A percentile compares a stretch with the other conserved stretches of the same genome.
These are phyloP conservation scores for Lasioglossum morio DNA, from an alignment of 2,888 invertebrate species.

Conservation along the genomic window DNA sequence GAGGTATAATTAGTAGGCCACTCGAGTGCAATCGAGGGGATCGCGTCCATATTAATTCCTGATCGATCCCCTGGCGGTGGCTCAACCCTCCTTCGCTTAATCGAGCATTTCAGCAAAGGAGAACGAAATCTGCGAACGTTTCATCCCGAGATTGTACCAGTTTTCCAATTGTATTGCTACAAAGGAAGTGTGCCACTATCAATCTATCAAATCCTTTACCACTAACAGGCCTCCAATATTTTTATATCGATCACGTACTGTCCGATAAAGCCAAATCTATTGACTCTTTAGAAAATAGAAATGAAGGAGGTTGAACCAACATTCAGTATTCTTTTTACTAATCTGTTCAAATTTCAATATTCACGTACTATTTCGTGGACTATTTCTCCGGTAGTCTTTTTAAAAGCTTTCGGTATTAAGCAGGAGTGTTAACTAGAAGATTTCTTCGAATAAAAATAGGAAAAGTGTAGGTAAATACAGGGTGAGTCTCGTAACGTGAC, in stretches of 20 bases:
- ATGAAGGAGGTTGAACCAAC: too few species aligned
- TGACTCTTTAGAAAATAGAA: too few species aligned
- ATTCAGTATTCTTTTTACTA: too few species aligned
- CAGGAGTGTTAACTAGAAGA: too few species aligned
- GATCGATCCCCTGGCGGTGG: constrained; percentile 28
- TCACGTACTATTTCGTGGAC: too few species aligned
- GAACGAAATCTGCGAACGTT: neutral
- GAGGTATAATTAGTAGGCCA: constrained; percentile 30
- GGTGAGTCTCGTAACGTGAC: too few species aligned
- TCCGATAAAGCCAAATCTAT: too few species aligned
- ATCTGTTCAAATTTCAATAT: too few species aligned
- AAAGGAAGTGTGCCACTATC: neutral
- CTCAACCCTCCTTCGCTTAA: constrained; percentile 5
- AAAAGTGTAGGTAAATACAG: too few species aligned
- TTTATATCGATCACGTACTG: neutral
- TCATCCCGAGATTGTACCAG: neutral
- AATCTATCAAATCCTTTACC: neutral
- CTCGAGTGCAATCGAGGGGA: constrained; percentile 32
- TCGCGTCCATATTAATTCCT: constrained; percentile 42
- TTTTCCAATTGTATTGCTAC: neutral
- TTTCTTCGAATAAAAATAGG: too few species aligned
- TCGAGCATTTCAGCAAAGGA: constrained; percentile 1
- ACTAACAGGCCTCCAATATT: neutral
- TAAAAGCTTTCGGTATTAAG: too few species aligned
- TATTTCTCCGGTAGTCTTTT: too few species aligned